Evolutionary conservation across 2,113 vertebrate species (phyloP).

Genomic region (Zeus faber): DNA sequence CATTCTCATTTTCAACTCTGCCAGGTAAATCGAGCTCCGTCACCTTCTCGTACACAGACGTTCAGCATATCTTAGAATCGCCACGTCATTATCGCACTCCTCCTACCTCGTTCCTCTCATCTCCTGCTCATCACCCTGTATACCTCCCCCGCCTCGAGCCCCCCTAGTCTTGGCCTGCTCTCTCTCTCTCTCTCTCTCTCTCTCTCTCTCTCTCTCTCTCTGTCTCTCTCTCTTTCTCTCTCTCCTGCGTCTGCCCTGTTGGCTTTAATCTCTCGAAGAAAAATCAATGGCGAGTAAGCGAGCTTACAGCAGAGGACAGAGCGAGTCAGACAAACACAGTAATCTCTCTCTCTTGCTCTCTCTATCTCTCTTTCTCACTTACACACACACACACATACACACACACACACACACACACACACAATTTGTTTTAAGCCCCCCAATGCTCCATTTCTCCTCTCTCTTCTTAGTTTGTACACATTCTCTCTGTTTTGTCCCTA

Average conservation of each 20-base stretch:
- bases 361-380: neutral
- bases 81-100: constrained; percentile 31
- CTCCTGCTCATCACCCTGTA: constrained; percentile 10
- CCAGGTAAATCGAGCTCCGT: neutral
- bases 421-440: constrained; percentile 1
- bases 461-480: too few species aligned
- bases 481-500: too few species aligned
- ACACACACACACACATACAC: neutral
- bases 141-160: neutral
- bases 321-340: constrained; percentile 7
- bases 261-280: constrained; percentile 53
- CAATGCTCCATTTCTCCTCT: too few species aligned
- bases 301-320: constrained; percentile 43
- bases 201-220: too few species aligned
- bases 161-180: constrained; percentile 10
- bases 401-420: neutral
- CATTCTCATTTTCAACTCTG: constrained; percentile 35
- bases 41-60: neutral
- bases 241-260: constrained; percentile 31
- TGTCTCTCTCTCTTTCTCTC: too few species aligned
- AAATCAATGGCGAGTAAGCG: constrained; percentile 52
- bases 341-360: neutral
- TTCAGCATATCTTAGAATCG: constrained; percentile 25
- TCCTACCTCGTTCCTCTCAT: neutral
- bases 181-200: too few species aligned